Evolutionary conservation across 2,113 vertebrate species (phyloP).

Genomic region (Oncorhynchus tshawytscha): DNA sequence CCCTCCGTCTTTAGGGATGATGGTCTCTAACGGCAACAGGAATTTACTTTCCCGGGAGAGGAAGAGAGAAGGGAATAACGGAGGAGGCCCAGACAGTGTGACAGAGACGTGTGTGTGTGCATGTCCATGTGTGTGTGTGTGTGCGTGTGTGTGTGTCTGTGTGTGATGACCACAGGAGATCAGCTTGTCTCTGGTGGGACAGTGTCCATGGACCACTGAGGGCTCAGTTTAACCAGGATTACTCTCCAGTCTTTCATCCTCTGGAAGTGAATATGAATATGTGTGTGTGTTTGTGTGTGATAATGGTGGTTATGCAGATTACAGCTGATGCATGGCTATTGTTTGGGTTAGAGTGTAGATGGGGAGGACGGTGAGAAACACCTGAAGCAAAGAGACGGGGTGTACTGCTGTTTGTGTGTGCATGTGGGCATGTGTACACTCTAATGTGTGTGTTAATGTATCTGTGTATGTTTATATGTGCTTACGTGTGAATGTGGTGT

Average conservation of each 20-base stretch:
- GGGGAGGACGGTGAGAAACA: no score
- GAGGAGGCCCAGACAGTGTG: neutral
- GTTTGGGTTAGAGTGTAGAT: no score
- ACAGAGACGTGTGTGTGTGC: neutral
- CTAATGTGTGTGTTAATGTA: neutral
- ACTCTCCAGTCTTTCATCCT: neutral
- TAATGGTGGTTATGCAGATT: neutral
- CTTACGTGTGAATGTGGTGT: no score
- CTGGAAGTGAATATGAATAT: neutral
- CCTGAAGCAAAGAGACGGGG: neutral
- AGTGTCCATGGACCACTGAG: neutral
- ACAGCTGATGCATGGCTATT: no score
- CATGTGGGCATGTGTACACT: neutral
- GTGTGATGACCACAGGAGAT: neutral
- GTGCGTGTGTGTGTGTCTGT: neutral
- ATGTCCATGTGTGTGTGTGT: neutral
- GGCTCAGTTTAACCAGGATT: slow-evolving; percentile 4
- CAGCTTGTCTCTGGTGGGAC: neutral
- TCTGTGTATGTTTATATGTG: neutral
- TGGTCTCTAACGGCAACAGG: neutral
- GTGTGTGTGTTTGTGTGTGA: neutral
- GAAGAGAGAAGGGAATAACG: neutral
- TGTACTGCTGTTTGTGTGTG: neutral
- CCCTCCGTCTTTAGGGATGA: neutral
- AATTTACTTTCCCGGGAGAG: neutral